Conservation (phyloP, 2,888 invertebrate genomes). For the Apeira syringaria region DNA sequence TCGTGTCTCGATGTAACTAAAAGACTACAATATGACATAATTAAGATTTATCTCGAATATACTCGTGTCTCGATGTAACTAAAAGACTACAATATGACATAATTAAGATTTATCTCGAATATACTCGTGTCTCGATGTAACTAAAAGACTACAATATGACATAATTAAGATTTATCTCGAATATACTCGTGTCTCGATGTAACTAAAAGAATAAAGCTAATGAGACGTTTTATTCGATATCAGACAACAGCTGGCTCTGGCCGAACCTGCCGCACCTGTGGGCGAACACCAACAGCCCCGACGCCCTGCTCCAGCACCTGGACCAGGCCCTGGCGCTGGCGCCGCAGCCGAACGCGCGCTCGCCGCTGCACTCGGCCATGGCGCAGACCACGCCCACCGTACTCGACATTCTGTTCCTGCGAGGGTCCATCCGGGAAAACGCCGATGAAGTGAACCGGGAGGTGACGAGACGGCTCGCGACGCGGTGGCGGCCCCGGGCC, state of each 20-base stretch:
- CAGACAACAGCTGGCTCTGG: conserved; percentile 86
- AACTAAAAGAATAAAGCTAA: too few relatives aligned
- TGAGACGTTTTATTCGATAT: too few relatives aligned
- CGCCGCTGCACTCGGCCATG: conserved; percentile 87
- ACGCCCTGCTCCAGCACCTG: conserved; percentile 63
- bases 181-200: too few relatives aligned
- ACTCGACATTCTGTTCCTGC: conserved; percentile 83
- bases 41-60: too few relatives aligned
- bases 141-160: too few relatives aligned
- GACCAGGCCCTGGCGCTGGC: conserved; percentile 66
- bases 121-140: too few relatives aligned
- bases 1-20: too few relatives aligned
- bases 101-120: too few relatives aligned
- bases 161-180: too few relatives aligned
- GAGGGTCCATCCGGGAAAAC: conserved; percentile 85
- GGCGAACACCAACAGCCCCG: conserved; percentile 82
- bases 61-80: too few relatives aligned
- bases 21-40: too few relatives aligned
- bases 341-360: conserved; percentile 62
- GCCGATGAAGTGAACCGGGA: conserved; percentile 88
- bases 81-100: too few relatives aligned
- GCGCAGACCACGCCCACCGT: conserved; percentile 88
- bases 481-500: conserved; percentile 86
- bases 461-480: conserved; percentile 86
- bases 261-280: conserved; percentile 85